Evolutionary conservation across 1,140 invertebrate genomes (phyloP).

Genomic region (Neelides sp.): DNA sequence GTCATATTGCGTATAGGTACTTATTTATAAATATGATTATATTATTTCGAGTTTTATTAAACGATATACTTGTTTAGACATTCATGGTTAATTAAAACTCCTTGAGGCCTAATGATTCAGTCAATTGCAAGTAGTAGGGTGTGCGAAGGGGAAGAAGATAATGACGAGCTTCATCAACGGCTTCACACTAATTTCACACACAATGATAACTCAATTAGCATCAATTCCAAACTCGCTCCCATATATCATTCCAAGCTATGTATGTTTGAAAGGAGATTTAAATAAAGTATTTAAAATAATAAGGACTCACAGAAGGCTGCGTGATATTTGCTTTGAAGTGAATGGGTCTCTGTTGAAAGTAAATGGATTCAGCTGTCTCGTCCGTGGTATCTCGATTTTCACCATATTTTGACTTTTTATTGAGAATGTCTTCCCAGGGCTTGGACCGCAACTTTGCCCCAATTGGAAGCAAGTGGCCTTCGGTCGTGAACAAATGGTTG

Average conservation of each 20-base stretch:
- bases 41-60: not conserved
- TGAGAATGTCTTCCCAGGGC: conserved; percentile 34
- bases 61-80: not conserved
- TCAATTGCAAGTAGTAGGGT: conserved; percentile 43
- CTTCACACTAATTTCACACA: conserved; percentile 39
- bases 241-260: not conserved
- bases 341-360: conserved; percentile 20
- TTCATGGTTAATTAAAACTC: conserved; percentile 31
- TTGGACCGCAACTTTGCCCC: conserved; percentile 37
- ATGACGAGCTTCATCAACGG: conserved; percentile 38
- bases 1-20: not conserved
- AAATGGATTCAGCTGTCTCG: no score
- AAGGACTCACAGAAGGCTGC: conserved; percentile 30
- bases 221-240: conserved; percentile 5
- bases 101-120: conserved; percentile 35
- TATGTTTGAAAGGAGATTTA: not conserved
- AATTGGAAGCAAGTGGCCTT: conserved; percentile 54
- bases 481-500: conserved; percentile 52
- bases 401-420: no score
- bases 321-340: conserved; percentile 20
- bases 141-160: conserved; percentile 44
- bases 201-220: not conserved
- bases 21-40: not conserved
- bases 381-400: no score
- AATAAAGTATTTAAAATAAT: no score